Evolutionary conservation across 2,888 invertebrate genomes (phyloP), one percentile per base, ranked within the genome.

Genomic region (Pomacea canaliculata): DNA sequence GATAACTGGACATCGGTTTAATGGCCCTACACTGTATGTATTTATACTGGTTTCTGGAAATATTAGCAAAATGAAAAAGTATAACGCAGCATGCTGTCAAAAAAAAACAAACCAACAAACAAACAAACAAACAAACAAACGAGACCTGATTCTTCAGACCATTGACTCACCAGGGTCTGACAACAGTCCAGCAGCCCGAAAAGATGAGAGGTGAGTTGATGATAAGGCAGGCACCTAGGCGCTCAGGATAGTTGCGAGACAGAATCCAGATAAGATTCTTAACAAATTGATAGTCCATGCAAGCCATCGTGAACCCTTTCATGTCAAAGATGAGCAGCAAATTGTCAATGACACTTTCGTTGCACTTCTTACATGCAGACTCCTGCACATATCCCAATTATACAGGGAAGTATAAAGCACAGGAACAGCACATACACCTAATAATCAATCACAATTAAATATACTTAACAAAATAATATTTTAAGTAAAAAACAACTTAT

Each of bases 271-370:
- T 95, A 60, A 95, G 91, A 89, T 95, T 95, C 90, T 95, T 95
- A 19, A 95, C 92, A 79, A 95, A 92, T 89, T 95, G 95, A 89
- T 95, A 95, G 88, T 95, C 95, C 95, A 95, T 95, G 67, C 93
- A 93, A 59, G 81, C 75, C 67, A 95, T 91, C 77, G 94, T 94
- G 87, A 95, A 95, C 83, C 93, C 94, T 82, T 93, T 93, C 83
- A 95, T 90, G 90, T 95, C 95, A 91, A 95, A 95, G 63, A 95
- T 94, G 87, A 95, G 95, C 88, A 95, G 95, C 27, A 95, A 89
- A 87, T 95, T 95, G 91, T 95, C 95, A 27, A 94, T 93, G 5
- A 95, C 94, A 90, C 95, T 95, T 88, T 95, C 95, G 89, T 95
- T 94, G 90, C 95, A 95, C 87, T 93, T 94, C 87, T 94, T 94